Conservation (phyloP, 2,113 vertebrate species). For the Taurulus bubalis region DNA sequence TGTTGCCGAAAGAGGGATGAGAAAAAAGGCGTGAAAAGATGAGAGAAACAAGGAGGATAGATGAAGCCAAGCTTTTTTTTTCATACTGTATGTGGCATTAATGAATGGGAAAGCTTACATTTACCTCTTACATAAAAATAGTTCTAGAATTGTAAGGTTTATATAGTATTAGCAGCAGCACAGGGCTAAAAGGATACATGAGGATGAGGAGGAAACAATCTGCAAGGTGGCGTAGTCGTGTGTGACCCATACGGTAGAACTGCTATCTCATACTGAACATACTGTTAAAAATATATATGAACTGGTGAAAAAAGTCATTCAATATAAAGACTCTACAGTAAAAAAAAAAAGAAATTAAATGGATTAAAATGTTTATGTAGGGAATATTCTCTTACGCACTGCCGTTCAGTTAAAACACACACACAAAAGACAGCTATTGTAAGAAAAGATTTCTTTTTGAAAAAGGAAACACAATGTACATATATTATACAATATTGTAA, state of each 20-base stretch:
- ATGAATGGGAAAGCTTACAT: constrained; percentile 95
- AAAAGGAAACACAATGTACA: constrained; percentile 93
- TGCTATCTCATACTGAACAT: constrained; percentile 62
- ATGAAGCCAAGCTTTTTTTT: constrained; percentile 90
- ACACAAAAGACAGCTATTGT: constrained; percentile 86
- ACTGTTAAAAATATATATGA: constrained; percentile 77
- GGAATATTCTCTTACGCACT: constrained; percentile 77
- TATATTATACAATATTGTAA: constrained; percentile 90
- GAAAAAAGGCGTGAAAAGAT: constrained; percentile 55
- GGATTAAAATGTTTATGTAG: constrained; percentile 74
- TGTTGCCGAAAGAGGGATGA: constrained; percentile 38
- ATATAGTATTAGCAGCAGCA: constrained; percentile 94
- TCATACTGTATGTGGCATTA: constrained; percentile 90
- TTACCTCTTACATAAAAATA: constrained; percentile 97
- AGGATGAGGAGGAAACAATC: constrained; percentile 76
- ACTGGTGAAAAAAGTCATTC: constrained; percentile 77
- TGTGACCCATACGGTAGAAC: constrained; percentile 49
- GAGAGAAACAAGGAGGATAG: constrained; percentile 83
- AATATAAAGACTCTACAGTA: constrained; percentile 85
- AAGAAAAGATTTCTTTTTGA: constrained; percentile 86
- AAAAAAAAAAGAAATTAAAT: constrained; percentile 73
- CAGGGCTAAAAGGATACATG: constrained; percentile 86
- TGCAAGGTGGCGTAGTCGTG: constrained; percentile 35
- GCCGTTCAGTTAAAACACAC: constrained; percentile 87
- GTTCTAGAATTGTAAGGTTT: constrained; percentile 92